Evolutionary conservation across 2,888 invertebrate genomes (phyloP), one percentile per base, ranked within the genome.

Genomic region (Allacma fusca): DNA sequence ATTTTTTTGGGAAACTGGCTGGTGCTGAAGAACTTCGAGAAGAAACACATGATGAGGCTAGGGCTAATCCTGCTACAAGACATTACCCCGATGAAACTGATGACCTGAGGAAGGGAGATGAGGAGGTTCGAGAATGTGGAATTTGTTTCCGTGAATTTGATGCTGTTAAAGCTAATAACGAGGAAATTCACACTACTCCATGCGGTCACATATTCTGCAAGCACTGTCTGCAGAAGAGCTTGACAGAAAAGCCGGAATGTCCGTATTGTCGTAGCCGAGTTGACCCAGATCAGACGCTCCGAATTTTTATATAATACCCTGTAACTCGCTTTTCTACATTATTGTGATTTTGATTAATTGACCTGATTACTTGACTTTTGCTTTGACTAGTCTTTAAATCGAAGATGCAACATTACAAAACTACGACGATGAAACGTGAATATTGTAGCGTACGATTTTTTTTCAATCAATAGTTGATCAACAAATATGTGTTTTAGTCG

Each of bases 201-300:
- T 95, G 95, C 87, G 95, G 95, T 0, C 95, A 95, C 87, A 86
- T 94, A 59, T 95, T 93, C 86, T 95, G 95, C 86, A 94, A 94
- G 94, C 87, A 87, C 75, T 95, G 95, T 86, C 89, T 93, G 75
- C 87, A 89, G 24, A 90, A 91, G 78, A 91, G 91, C 90, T 86
- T 92, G 74, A 88, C 88, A 78, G 89, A 89, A 77, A 90, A 90
- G 83, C 88, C 89, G 62, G 89, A 89, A 82, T 94, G 94, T 86
- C 93, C 93, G 0, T 85, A 92, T 67, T 94, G 94, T 84, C 87
- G 93, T 74, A 91, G 91, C 83, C 86, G 87, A 24, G 87, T 92
- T n/a, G 86, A 88, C 77, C 89, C 91, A 5, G 65, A 29, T 34
- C 71, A 81, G 57, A 79, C 81, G 13, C 70, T 81, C n/a, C 68